These are phyloP conservation scores for Pangasius macronema DNA, from an alignment of 2,797 vertebrate genomes.

Conservation along the genomic window DNA sequence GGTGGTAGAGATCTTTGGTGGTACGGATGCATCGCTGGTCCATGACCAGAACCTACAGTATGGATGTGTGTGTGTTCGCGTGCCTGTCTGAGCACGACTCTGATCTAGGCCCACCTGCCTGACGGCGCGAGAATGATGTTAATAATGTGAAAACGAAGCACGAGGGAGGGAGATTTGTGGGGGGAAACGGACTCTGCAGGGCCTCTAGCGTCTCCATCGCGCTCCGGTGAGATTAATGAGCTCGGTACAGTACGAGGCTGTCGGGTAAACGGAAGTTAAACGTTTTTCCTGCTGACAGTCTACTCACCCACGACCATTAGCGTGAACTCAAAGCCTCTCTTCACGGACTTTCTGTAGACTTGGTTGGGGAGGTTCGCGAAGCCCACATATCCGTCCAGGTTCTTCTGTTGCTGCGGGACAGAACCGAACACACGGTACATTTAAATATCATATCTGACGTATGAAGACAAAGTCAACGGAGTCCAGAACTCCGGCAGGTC, in stretches of 20 bases:
- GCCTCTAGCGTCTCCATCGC: background rate
- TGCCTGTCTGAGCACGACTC: background rate
- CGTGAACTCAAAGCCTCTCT: conserved; percentile 96
- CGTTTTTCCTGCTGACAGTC: background rate
- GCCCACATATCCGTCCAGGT: conserved; percentile 96
- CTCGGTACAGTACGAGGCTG: background rate
- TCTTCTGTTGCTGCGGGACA: conserved; percentile 89
- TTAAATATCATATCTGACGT: too few species aligned
- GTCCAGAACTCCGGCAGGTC: background rate
- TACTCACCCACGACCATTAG: conserved; percentile 96
- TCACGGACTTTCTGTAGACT: conserved; percentile 91
- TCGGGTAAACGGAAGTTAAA: background rate
- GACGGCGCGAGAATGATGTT: background rate
- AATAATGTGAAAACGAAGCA: background rate
- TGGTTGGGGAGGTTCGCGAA: conserved; percentile 90
- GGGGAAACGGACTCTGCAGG: background rate
- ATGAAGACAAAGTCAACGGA: background rate
- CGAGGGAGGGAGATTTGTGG: background rate
- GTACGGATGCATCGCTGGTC: background rate
- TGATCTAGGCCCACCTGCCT: background rate
- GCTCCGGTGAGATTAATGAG: background rate
- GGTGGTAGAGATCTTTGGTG: background rate
- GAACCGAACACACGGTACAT: conserved; percentile 42
- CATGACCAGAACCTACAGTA: background rate
- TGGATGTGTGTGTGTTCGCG: background rate